Base-by-base conservation (phyloP, 1,140 invertebrate species). In the Mylabris phalerata region DNA sequence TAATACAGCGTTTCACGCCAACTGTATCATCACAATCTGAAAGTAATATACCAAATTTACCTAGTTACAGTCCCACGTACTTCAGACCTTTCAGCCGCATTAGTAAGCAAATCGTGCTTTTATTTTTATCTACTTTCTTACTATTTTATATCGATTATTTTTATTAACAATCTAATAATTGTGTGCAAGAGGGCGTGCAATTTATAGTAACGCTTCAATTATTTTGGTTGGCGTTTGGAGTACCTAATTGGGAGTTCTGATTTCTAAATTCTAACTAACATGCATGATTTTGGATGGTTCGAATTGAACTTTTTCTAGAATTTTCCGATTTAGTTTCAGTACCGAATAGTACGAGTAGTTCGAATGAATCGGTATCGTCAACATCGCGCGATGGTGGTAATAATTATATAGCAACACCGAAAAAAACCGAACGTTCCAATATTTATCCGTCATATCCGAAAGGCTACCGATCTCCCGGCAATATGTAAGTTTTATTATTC, bases 311-410 rank as follows among this genome's bases (percentile, higher is more conserved):
- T 32, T 32, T 32, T 3, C 7, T 5, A 32, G 2, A 5, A 32
- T 32, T 32, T 4, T 32, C 32, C 7, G 19, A 10, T 48, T 24
- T 32, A 48, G 48, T 59, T 68, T 57, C 54, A 66, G 70, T 67
- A 55, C 60, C 67, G 38, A 74, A 74, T 55, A 84, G 82, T 61
- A 84, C 83, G 0, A 87, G 84, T 65, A 87, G 86, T 75, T 87
- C 85, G 13, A 87, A 84, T 70, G 86, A 88, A 73, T 88, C 86
- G 11, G 82, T 88, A 4, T 84, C 84, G 3, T 84, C 85, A 3
- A 76, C 78, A 41, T 82, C 81, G 10, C 73, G 78, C 47, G 66
- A 72, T 45, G 62, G 64, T 11, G 63, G 64, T 11, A 69, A 63
- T 47, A 58, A 54, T 47, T 48, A 61, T 41, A 54, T 56, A 41